A percentile compares a stretch with the other conserved stretches of the same genome.
Conservation (phyloP, 2,113 vertebrate species). For the Hemichromis elongatus region DNA sequence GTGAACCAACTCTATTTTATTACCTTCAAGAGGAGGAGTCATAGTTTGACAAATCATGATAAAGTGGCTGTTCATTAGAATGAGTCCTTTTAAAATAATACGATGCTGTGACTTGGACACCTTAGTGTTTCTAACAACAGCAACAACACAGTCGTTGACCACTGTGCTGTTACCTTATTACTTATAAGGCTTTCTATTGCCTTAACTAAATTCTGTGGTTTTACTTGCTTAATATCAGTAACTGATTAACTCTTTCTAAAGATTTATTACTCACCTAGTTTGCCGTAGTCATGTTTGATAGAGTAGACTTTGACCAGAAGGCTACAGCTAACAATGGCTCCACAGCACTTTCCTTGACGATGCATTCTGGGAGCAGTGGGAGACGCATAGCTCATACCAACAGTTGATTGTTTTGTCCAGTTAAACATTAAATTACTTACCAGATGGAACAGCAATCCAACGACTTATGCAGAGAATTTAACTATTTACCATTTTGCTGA, state of each 20-base stretch:
- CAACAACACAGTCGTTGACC: no score
- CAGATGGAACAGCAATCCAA: neutral
- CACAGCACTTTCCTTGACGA: slow-evolving; percentile 70
- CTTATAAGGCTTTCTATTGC: neutral
- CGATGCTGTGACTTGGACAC: no score
- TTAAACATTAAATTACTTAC: neutral
- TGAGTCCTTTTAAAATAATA: no score
- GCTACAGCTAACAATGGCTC: slow-evolving; percentile 86
- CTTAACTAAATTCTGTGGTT: neutral
- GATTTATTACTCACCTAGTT: slow-evolving; percentile 79
- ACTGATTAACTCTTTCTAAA: neutral
- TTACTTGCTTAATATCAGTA: neutral
- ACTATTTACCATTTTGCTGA: slow-evolving; percentile 82
- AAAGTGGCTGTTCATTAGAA: no score
- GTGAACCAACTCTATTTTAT: no score
- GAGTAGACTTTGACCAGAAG: slow-evolving; percentile 89
- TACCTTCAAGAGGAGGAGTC: no score
- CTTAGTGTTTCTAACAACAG: neutral
- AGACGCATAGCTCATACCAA: slow-evolving; percentile 79
- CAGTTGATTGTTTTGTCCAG: slow-evolving; percentile 15
- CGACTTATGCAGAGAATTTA: slow-evolving; percentile 34
- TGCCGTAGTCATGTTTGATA: slow-evolving; percentile 83
- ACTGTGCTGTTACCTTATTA: no score
- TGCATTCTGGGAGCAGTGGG: slow-evolving; percentile 70
- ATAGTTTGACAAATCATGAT: no score